phyloP scores from a whole-genome alignment of 2,797 vertebrate species.

The Neosilurus mollespiculum region DNA sequence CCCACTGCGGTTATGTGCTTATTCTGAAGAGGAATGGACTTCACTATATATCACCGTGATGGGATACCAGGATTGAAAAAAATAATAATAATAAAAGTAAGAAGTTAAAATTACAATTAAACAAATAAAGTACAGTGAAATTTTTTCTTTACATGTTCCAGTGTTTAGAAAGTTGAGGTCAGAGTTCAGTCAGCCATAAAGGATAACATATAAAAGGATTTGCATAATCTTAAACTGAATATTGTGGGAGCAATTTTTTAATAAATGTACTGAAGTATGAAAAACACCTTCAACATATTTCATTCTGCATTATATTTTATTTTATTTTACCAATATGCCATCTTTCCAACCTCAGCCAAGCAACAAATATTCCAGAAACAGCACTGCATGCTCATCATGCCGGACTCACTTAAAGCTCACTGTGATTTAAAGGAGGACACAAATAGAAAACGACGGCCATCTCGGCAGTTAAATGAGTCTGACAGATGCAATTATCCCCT shows the following conservation, averaged over 20 bases:
- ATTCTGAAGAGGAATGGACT: neutral
- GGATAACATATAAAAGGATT: neutral
- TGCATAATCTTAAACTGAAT: neutral
- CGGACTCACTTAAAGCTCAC: conserved; percentile 43
- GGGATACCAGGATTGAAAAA: neutral
- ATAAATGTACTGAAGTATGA: neutral
- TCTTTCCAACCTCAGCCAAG: conserved; percentile 14
- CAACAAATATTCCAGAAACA: conserved; percentile 17
- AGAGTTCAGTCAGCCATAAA: neutral
- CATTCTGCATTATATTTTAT: neutral
- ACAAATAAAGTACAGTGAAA: neutral
- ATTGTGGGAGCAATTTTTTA: neutral
- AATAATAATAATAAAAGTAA: neutral
- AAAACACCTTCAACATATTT: neutral
- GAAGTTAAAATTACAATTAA: neutral
- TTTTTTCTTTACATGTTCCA: neutral
- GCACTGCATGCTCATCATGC: conserved; percentile 32
- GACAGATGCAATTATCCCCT: conserved; percentile 74
- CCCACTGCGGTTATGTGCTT: neutral
- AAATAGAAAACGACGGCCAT: conserved; percentile 68
- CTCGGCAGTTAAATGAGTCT: conserved; percentile 69
- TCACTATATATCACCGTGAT: neutral
- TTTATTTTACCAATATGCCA: conserved; percentile 1
- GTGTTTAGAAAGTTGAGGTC: neutral
- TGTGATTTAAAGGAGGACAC: conserved; percentile 59